Evolutionary conservation across 2,797 vertebrate species (phyloP).

Genomic region (Parotocinclus haroldoi): DNA sequence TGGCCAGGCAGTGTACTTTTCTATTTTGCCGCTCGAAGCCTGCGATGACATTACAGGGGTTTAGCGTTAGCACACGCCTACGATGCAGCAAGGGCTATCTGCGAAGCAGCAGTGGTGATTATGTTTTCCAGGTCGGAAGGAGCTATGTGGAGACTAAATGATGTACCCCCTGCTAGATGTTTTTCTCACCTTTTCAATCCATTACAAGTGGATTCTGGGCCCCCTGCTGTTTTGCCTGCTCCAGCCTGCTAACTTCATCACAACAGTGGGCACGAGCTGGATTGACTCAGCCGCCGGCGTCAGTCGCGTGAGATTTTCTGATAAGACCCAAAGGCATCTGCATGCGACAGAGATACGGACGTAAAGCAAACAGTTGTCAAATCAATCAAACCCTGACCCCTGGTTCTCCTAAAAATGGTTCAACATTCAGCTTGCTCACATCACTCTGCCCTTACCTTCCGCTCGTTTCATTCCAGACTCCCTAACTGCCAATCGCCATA

Average conservation of each 20-base stretch:
- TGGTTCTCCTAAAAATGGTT: background rate
- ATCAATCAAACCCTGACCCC: slow-evolving; percentile 1
- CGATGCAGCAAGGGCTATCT: too few species aligned
- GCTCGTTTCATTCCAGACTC: too few species aligned
- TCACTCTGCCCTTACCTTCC: background rate
- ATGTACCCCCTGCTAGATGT: slow-evolving; percentile 30
- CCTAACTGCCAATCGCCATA: too few species aligned
- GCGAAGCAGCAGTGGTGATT: slow-evolving; percentile 6
- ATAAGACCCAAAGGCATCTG: slow-evolving; percentile 19
- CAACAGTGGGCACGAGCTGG: slow-evolving; percentile 19
- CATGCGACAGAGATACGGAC: slow-evolving; percentile 20
- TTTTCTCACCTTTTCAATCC: slow-evolving; percentile 29
- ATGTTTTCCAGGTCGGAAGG: slow-evolving; percentile 14
- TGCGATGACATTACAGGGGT: too few species aligned
- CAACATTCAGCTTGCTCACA: slow-evolving; percentile 2
- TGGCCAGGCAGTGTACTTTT: too few species aligned
- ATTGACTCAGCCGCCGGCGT: slow-evolving; percentile 22
- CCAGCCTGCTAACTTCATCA: slow-evolving; percentile 26
- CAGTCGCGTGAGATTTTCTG: slow-evolving; percentile 24
- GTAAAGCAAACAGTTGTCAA: slow-evolving; percentile 32
- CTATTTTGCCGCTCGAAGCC: too few species aligned
- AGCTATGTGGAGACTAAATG: slow-evolving; percentile 5
- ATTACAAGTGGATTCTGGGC: slow-evolving; percentile 26
- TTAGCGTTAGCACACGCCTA: too few species aligned
- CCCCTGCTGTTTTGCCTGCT: slow-evolving; percentile 23